Evolutionary conservation across 2,888 invertebrate species (phyloP).

Genomic region (Calameuta pallipes): DNA sequence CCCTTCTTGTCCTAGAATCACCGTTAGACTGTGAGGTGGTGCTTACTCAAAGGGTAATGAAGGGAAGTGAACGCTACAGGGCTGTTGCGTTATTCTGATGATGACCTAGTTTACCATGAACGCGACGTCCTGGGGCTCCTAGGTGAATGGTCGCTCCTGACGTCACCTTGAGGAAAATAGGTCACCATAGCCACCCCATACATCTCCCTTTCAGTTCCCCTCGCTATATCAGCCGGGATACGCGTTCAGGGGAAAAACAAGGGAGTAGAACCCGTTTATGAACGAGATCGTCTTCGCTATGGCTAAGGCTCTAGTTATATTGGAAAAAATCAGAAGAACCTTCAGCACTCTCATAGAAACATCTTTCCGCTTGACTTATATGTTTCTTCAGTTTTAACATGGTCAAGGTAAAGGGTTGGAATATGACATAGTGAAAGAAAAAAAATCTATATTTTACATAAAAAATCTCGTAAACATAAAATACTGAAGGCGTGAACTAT

Average conservation of each 20-base stretch:
- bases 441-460: background rate
- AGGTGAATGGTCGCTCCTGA: slow-evolving; percentile 46
- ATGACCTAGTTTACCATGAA: slow-evolving; percentile 43
- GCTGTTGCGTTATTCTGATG: slow-evolving; percentile 22
- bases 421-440: background rate
- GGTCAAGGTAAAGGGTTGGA: background rate
- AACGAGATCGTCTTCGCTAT: background rate
- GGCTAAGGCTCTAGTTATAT: background rate
- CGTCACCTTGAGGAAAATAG: slow-evolving; percentile 46
- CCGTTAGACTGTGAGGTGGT: background rate
- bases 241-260: background rate
- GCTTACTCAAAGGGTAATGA: background rate
- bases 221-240: background rate
- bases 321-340: background rate
- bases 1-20: background rate
- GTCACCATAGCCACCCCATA: slow-evolving; percentile 37
- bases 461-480: background rate
- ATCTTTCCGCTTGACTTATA: background rate
- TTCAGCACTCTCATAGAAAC: background rate
- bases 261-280: background rate
- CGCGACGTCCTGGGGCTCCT: slow-evolving; percentile 25
- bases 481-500: background rate
- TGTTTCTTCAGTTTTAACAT: background rate
- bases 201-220: slow-evolving; percentile 8
- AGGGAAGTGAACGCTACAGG: background rate